Conservation (phyloP, 1,140 invertebrate species). For the Copidosoma floridanum region DNA sequence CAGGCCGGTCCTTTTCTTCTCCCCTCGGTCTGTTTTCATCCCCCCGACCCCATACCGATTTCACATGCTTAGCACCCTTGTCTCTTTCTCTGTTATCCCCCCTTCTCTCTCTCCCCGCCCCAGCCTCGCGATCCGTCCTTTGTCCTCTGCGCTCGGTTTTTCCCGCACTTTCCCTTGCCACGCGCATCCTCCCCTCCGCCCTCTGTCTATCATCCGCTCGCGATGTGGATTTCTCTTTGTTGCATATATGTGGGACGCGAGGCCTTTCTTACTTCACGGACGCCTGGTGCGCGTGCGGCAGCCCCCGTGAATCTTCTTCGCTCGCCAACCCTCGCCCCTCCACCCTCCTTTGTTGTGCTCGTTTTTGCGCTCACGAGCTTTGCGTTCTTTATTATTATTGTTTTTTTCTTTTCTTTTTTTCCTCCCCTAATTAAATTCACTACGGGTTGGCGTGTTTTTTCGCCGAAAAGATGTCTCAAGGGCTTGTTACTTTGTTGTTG, state of each 20-base stretch:
- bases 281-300: too few relatives aligned
- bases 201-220: background rate
- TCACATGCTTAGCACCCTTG: constrained; percentile 24
- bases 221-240: constrained; percentile 21
- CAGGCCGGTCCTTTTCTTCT: background rate
- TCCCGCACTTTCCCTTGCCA: constrained; percentile 19
- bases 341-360: constrained; percentile 20
- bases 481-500: too few relatives aligned
- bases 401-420: too few relatives aligned
- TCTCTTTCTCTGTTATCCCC: constrained; percentile 1
- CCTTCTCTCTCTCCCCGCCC: background rate
- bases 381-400: constrained; percentile 2
- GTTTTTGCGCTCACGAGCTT: constrained; percentile 5
- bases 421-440: too few relatives aligned
- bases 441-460: too few relatives aligned
- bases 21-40: background rate
- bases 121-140: too few relatives aligned
- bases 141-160: too few relatives aligned
- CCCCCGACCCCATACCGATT: constrained; percentile 17
- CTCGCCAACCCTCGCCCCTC: too few relatives aligned
- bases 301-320: constrained; percentile 21
- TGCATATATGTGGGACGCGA: too few relatives aligned
- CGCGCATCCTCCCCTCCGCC: background rate
- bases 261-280: too few relatives aligned
- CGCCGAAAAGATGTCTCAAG: too few relatives aligned